Evolutionary conservation across 2,888 invertebrate genomes (phyloP), one percentile per base, ranked within the genome.

Genomic region (Scelioninae gen. 2): DNA sequence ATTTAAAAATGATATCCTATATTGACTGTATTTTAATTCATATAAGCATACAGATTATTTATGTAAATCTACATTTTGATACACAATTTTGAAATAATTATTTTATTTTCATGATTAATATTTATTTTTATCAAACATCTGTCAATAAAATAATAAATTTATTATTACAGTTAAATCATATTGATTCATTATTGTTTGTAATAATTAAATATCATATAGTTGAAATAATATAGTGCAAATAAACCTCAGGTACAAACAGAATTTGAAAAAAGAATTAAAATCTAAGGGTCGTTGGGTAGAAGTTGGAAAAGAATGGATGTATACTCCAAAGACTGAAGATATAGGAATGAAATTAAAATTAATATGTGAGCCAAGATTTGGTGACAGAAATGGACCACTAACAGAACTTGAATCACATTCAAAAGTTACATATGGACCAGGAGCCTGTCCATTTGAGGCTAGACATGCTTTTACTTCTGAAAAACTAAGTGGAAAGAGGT

Each of bases 401-500:
- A 87, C 89, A 28, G 92, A 92, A 83, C 85, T 87, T 7, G 83
- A 91, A 55, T 90, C 93, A 0, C 88, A 89, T 70, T 87, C 83
- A 78, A 80, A 83, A 31, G 90, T 96, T 7, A 89, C 91, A 84
- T 91, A 92, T 39, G 93, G 94, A 0, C 96, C 96, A 28, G 93
- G 92, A 0, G 76, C 79, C 9, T 96, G 94, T 84, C 95, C 95
- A 0, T 96, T 95, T 89, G 93, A 96, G 86, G 88, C 83, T 0
- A 89, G 96, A 39, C 96, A 96, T 80, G 77, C 86, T 41, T 93
- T 92, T 83, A 96, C 96, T 0, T 83, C 85, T 70, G 80, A 88
- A 25, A 88, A 87, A 78, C 85, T 93, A 10, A 83, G 82, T 22
- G 87, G 87, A 10, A 88, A 89, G 78, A 89, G 90, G 93, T 93